Base-by-base conservation (phyloP, 2,888 invertebrate species). In the Drosophila nigricruria region DNA sequence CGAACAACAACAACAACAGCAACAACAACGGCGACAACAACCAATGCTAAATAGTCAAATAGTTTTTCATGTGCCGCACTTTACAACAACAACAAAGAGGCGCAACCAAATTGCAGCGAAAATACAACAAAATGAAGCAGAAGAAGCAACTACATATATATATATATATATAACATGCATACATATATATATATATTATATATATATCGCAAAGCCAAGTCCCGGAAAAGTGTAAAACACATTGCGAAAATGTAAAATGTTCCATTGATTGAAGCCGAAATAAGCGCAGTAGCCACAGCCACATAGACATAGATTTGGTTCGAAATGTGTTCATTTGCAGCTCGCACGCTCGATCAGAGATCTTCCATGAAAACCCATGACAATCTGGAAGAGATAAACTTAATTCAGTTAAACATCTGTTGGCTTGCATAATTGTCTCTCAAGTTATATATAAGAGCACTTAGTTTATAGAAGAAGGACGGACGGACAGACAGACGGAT, bases 191-290 rank as follows among this genome's bases (percentile, higher is more conserved):
- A 45, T 10, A 47, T 27, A 27, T 25, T 47, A 23, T 25, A 16
- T 16, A 9, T 27, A 5, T 5, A 16, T 5, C 16, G 9, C 2
- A 25, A 27, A 47, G 5, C 30, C 25, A n/a, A n/a, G 10, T 34
- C 20, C 30, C 49, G 30, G 77, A 88, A 86, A 88, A 86, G 64
- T 88, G 89, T 83, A 86, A 82, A 86, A 88, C 83, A 80, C 87
- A 88, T 84, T 86, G 87, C 49, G 78, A 80, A 84, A 86, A 86
- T 84, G 83, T 75, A 71, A 86, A 86, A 68, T 73, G 79, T 64
- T 70, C 74, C 72, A 80, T 82, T 88, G 86, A 84, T 80, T 84
- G 88, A 75, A 77, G 67, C 73, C 70, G 50, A 77, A 71, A 77
- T 69, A 50, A 38, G 63, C 49, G 56, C 56, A 20, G 45, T 38